Evolutionary conservation across 2,113 vertebrate species (phyloP).

Genomic region (Phyllostomus hastatus): DNA sequence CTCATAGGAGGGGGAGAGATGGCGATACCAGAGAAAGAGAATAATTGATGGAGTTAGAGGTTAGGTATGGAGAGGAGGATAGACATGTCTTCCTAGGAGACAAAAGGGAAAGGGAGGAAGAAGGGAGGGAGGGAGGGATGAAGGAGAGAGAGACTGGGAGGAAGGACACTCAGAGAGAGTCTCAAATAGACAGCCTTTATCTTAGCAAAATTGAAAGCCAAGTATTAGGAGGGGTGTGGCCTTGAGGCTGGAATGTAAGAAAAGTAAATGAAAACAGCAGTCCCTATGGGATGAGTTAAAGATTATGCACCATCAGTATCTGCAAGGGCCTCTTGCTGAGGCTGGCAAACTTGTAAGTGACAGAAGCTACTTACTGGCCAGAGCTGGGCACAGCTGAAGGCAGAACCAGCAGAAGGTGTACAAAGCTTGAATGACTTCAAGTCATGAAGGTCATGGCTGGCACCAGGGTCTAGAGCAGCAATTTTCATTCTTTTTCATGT

Average conservation of each 20-base stretch:
- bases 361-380: not conserved
- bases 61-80: constrained; percentile 22
- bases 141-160: not conserved
- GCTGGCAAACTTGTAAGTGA: not conserved
- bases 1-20: not conserved
- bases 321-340: not conserved
- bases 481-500: not conserved
- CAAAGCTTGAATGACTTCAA: constrained; percentile 34
- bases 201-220: constrained; percentile 16
- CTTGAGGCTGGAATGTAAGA: not conserved
- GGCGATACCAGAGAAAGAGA: constrained; percentile 12
- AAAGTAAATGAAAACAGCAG: not conserved
- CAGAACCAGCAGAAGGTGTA: not conserved
- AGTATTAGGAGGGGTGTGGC: not conserved
- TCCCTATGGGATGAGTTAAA: not conserved
- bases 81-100: constrained; percentile 38
- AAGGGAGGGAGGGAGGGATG: not conserved
- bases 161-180: not conserved
- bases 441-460: not conserved
- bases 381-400: not conserved
- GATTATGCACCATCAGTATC: not conserved
- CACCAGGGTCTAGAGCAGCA: not conserved
- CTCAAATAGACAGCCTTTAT: not conserved
- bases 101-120: not conserved
- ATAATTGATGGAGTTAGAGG: constrained; percentile 58